Evolutionary conservation across 2,888 invertebrate species (phyloP), one percentile per base, ranked within the genome.

Genomic region (Neocrepidodera transversa): DNA sequence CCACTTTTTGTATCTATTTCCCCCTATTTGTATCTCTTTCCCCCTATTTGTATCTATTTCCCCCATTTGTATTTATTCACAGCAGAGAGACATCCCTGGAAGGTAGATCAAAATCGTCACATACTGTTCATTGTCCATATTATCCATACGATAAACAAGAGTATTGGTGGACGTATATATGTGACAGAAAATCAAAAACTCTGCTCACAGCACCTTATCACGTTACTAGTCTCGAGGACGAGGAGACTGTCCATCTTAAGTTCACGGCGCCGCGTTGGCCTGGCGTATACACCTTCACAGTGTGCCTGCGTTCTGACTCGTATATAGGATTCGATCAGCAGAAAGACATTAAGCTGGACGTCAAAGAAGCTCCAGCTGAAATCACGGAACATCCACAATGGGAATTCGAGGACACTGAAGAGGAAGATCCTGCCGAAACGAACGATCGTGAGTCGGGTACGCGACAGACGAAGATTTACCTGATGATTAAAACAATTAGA

Each of bases 111-210:
- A 95, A 95, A 81, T 85, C 90, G 70, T 97, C 97, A 10, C 97
- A 97, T 78, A 85, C 90, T n/a, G 98, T 99, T 18, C 99, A 99
- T 79, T 93, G 95, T 81, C 99, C 99, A 0, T 89, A 90, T 79
- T 99, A 92, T 80, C 96, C 99, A 2, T 90, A 91, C 81, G 91
- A 91, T 67, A 96, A 99, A 78, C 97, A 97, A 78, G 99, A 99
- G 81, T 97, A 92, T 82, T 99, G 99, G 98, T 99, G 98, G 97
- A 91, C 97, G 66, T 99, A 98, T 80, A 91, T 99, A 70, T 93
- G 93, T 81, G 98, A 99, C 82, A 88, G 94, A 72, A 97, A 95
- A 81, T 92, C 92, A 67, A 90, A 90, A 76, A 91, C 92, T 63
- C 82, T 99, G 70, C 86, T 97, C 67, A 95, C 97, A 48, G 91